Evolutionary conservation across 1,140 invertebrate genomes (phyloP), one percentile per base, ranked within the genome.

Genomic region (Anagrus nilaparvatae): DNA sequence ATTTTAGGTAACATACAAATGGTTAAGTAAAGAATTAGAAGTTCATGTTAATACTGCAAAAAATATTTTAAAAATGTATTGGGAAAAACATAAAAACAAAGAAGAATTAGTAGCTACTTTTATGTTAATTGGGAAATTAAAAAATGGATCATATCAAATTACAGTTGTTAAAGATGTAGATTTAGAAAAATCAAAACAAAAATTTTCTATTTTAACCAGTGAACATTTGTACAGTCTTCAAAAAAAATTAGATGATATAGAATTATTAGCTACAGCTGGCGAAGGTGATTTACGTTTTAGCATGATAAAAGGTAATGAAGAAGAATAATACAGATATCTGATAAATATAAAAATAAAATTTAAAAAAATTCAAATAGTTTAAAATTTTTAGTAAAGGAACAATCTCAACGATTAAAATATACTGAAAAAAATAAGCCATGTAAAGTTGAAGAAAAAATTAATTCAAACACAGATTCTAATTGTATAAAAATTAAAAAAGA

Each of bases 201-300:
- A 69, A 40, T 70, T 61, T 35, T 34, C 31, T 5, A 54, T 49
- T 30, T 46, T 69, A 7, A 47, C 61, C n/a, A 66, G 59, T 0
- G 48, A 69, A 40, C 67, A 70, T 33, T 32, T 70, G 10, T 70
- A 70, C 30, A 70, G 67, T 37, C 34, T 70, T 9, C 67, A 69
- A 42, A 69, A 63, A 47, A 32, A 48, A 12, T 32, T 69, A 10
- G 41, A 49, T 4, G 49, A 67, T 14, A 38, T 67, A 20, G 49
- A 62, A 39, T 23, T 60, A 2, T 52, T 68, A 5, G 58, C 55
- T 17, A 46, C 39, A 5, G 28, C 47, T 23, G 61, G 50, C 9
- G 40, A 56, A 34, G 59, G 58, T 9, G 55, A 66, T 46, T n/a
- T 55, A 7, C 51, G 43, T 38, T 66, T 53, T 13, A 59, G 60